Evolutionary conservation across 37 sponge, comb jelly and placozoan species (phyloP), one percentile per base, ranked within the genome.

Genomic region (Halichondria panicea): DNA sequence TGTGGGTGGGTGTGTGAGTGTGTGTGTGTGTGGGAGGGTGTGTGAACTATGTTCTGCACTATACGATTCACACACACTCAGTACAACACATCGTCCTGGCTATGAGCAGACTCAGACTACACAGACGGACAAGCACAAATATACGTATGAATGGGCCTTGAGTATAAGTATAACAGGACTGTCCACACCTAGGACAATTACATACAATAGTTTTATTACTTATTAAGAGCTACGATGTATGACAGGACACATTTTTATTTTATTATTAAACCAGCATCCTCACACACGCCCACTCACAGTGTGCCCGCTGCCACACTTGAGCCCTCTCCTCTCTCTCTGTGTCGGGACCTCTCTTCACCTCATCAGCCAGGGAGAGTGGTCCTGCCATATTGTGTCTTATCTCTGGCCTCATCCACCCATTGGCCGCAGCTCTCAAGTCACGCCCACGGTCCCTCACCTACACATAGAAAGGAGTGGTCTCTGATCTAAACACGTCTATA

Each of bases 341-440:
- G 19, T 50, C 60, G 21, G 9, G 31, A 21, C 30, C 55, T 0
- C 19, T 65, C 37, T 86, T 74, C 56, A 83, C 75, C 24, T 70
- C 33, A 43, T 91, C 92, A 52, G 32, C 38, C 28, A 91, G 74
- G 13, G 88, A 68, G 34, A 91, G 71, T 21, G 73, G 53, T 38
- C 87, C 88, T 7, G 80, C 84, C 21, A 91, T 71, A 61, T 91
- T 91, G 79, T 42, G 41, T 13, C 76, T 46, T 21, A 86, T 79
- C 78, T 91, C 87, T 22, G 92, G 92, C 46, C 74, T 66, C 84
- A 79, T 79, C 92, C 92, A 91, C 12, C 62, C 66, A 19, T 58
- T 54, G 6, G 27, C 55, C 35, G 78, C 45, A 39, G 48, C n/a
- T 35, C 30, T 34, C 59, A 60, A 58, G 39, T 55, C n/a, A n/a